Evolutionary conservation across 1,140 invertebrate genomes (phyloP), one percentile per base, ranked within the genome.

Genomic region (Anastrepha obliqua): DNA sequence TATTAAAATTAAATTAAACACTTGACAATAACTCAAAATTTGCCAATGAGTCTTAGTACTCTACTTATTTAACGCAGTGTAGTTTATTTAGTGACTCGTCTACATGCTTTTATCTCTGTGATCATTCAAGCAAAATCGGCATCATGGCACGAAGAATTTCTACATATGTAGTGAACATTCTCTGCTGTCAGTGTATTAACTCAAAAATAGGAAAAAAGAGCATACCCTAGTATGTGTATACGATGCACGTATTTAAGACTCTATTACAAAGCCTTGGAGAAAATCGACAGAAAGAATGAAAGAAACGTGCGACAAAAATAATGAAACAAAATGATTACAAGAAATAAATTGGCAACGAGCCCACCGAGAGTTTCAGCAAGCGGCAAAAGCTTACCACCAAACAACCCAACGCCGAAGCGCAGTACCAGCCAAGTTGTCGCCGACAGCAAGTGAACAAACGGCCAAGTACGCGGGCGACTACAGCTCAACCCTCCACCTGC

Each of bases 281-380:
- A 74, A 74, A 74, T 74, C 39, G 11, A 42, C 13, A n/a, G 11
- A 74, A 74, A 42, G 39, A 39, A 74, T 74, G 67, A 44, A 47
- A 44, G 67, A 74, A 42, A 74, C 15, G 67, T n/a, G 67, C 42
- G 67, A 74, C 67, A 74, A n/a, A 74, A 74, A 74, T 74, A 74
- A 74, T 74, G 15, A 74, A 47, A 74, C 67, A 47, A 42, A 74
- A 42, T 44, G 39, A 44, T 44, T 74, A 47, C 67, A 74, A n/a
- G 67, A 44, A 74, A 74, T 44, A 74, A 74, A 74, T 74, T 74
- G 67, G 67, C 42, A 44, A 44, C 42, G 65, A 74, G 39, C 42
- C 67, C 67, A 47, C n/a, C 44, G 67, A 44, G 67, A 74, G 15
- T 44, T 47, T 3, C 67, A 44, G 29, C 64, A 67, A 13, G 29